Base-by-base conservation (phyloP, 1,140 invertebrate species). In the Drosophila pruinosa region DNA sequence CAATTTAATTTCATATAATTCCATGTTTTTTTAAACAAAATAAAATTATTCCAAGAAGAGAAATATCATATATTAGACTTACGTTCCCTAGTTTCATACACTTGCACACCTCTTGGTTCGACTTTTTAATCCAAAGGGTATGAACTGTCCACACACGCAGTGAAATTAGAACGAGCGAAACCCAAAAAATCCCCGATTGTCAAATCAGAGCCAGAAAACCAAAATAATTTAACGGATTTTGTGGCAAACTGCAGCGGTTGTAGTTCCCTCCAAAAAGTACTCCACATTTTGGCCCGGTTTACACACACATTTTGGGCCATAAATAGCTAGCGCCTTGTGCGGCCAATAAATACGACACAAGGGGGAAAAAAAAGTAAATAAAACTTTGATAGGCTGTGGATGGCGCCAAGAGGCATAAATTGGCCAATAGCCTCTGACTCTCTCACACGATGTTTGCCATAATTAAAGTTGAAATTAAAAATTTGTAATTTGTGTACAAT, bases 381-480 rank as follows among this genome's bases (percentile, higher is more conserved):
- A 26, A 62, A 34, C 6, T 71, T 73, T 82, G 70, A 79, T 75
- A 56, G 73, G 48, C 67, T 72, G 12, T 54, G 15, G 50, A 24
- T 31, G 72, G 73, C 73, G 78, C 73, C 78, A 77, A 79, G 68
- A 80, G 81, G 45, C 70, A 86, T 88, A 88, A 88, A 88, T 72
- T 85, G 57, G 21, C 41, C 21, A n/a, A 56, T 8, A 12, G 31
- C 31, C 10, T 3, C 6, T n/a, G 12, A 39, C 31, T 24, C 21
- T 38, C 12, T 39, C 24, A 24, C 72, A 54, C 54, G 45, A 15
- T 15, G 28, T 14, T 24, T 48, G 43, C 48, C 31, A 70, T 75
- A 88, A 86, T 86, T 86, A 88, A 88, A 88, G 82, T 69, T 81
- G 36, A 81, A 88, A 81, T 88, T 75, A 86, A 81, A 86, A 86